Conservation (phyloP, 92 coral and sea anemone species). For the Zoanthus sociatus region DNA sequence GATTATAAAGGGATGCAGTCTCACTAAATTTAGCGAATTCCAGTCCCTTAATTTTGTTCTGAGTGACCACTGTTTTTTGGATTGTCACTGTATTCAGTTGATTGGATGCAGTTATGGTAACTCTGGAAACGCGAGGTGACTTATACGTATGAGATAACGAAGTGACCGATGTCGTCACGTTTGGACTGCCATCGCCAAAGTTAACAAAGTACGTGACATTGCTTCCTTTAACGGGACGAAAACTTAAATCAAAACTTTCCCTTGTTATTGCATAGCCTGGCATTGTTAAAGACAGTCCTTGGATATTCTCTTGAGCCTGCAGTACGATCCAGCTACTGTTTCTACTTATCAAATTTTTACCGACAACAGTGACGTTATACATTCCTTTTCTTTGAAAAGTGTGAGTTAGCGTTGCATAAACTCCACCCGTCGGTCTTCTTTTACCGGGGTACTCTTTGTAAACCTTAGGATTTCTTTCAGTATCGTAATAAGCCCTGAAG, state of each 20-base stretch:
- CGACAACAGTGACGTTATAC: slow-evolving; percentile 68
- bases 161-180: slow-evolving; percentile 50
- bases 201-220: slow-evolving; percentile 71
- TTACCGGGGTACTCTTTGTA: slow-evolving; percentile 46
- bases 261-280: slow-evolving; percentile 61
- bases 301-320: slow-evolving; percentile 73
- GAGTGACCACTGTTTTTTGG: slow-evolving; percentile 55
- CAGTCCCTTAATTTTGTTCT: slow-evolving; percentile 69
- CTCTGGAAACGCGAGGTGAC: slow-evolving; percentile 42
- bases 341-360: slow-evolving; percentile 76
- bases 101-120: slow-evolving; percentile 68
- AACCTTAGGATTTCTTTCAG: background rate
- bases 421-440: slow-evolving; percentile 47
- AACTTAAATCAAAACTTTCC: slow-evolving; percentile 38
- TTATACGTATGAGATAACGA: slow-evolving; percentile 45
- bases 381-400: slow-evolving; percentile 52
- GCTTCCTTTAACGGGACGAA: slow-evolving; percentile 61
- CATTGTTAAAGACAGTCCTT: slow-evolving; percentile 64
- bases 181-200: slow-evolving; percentile 73
- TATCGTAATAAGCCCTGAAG: slow-evolving; percentile 46
- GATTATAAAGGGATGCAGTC: slow-evolving; percentile 37
- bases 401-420: slow-evolving; percentile 43
- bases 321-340: slow-evolving; percentile 52
- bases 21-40: slow-evolving; percentile 27
- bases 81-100: slow-evolving; percentile 53